phyloP scores from a whole-genome alignment of 53 echinoderm and acorn worm species.

The Astropecten irregularis region DNA sequence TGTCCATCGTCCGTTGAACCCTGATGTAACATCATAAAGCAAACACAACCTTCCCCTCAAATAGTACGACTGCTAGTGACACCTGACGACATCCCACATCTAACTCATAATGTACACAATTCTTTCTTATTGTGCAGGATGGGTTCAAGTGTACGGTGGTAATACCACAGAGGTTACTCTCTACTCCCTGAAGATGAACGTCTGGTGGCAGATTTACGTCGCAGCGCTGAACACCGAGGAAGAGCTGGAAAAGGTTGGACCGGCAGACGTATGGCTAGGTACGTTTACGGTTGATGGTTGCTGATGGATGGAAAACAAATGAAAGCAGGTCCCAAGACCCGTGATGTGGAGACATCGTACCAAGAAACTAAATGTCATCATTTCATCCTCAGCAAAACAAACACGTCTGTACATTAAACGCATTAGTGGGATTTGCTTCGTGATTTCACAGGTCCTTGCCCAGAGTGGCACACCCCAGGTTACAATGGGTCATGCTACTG shows the following conservation, averaged over 20 bases:
- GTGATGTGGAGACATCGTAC: too few relatives aligned
- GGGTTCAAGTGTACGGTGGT: not conserved
- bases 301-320: too few relatives aligned
- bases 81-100: too few relatives aligned
- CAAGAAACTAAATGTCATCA: too few relatives aligned
- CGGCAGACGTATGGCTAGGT: not conserved
- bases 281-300: too few relatives aligned
- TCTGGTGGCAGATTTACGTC: not conserved
- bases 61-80: too few relatives aligned
- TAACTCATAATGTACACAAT: not conserved
- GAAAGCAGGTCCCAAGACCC: too few relatives aligned
- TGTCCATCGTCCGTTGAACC: too few relatives aligned
- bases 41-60: too few relatives aligned
- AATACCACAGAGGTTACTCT: not conserved
- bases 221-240: not conserved
- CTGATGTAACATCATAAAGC: too few relatives aligned
- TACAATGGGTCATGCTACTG: conserved; percentile 63
- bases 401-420: too few relatives aligned
- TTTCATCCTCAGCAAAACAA: not conserved
- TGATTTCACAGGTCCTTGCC: conserved; percentile 24
- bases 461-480: conserved; percentile 38
- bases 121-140: not conserved
- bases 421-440: not conserved
- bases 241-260: conserved; percentile 5
- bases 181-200: not conserved